Percentiles rank a stretch among this genome's conserved stretches.
Conservation (phyloP, 2,888 invertebrate genomes). For the Euclidia mi region DNA sequence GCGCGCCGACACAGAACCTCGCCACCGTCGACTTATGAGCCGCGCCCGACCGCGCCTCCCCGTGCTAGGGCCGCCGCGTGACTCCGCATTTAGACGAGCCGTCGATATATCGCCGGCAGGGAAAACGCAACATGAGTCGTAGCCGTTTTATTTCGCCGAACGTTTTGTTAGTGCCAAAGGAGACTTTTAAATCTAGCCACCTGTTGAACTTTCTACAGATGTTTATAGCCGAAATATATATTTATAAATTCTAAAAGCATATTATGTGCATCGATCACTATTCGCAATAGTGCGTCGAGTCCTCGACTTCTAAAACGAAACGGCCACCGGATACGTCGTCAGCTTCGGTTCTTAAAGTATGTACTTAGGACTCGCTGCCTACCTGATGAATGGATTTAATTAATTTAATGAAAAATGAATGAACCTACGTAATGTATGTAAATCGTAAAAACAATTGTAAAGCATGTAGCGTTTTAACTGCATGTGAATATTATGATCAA, state of each 20-base stretch:
- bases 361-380: conserved; percentile 41
- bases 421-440: conserved; percentile 52
- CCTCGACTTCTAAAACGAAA: neutral
- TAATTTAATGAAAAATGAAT: conserved; percentile 40
- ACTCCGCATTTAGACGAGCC: conserved; percentile 77
- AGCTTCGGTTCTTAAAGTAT: conserved; percentile 36
- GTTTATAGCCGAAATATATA: conserved; percentile 21
- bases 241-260: conserved; percentile 22
- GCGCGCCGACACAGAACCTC: conserved; percentile 93
- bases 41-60: conserved; percentile 51
- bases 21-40: conserved; percentile 93
- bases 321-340: neutral
- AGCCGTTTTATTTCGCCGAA: conserved; percentile 59
- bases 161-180: conserved; percentile 72
- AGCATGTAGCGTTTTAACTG: conserved; percentile 84
- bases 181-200: conserved; percentile 44
- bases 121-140: conserved; percentile 68
- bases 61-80: conserved; percentile 87
- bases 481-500: conserved; percentile 80
- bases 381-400: conserved; percentile 45
- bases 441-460: conserved; percentile 54
- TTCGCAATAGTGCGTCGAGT: neutral
- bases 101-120: conserved; percentile 75
- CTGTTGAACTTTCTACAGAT: conserved; percentile 34
- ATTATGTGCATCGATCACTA: conserved; percentile 12